These are phyloP conservation scores for Craterocephalus amniculus DNA, from an alignment of 2,797 vertebrate species.

Conservation along the genomic window DNA sequence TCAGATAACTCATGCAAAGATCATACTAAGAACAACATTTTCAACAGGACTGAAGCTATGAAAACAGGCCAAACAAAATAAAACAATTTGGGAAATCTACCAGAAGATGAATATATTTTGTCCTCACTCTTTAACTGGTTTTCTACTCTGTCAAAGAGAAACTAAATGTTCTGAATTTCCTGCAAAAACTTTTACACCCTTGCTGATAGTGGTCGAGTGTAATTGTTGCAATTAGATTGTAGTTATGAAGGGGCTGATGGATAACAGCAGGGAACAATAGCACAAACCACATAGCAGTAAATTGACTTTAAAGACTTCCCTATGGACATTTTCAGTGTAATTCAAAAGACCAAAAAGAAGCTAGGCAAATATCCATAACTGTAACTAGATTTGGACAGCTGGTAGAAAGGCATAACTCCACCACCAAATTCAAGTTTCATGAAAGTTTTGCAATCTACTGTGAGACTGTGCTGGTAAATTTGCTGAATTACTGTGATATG, in stretches of 20 bases:
- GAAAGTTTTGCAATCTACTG: background rate
- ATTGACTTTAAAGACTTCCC: too few relatives aligned
- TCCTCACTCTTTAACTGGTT: background rate
- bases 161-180: background rate
- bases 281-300: background rate
- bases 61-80: background rate
- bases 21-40: background rate
- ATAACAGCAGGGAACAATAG: slow-evolving; percentile 34
- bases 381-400: too few relatives aligned
- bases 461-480: background rate
- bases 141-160: slow-evolving; percentile 4
- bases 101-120: background rate
- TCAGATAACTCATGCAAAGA: slow-evolving; percentile 2
- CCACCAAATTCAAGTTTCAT: background rate
- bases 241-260: slow-evolving; percentile 10
- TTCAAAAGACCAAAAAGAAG: too few relatives aligned
- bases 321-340: too few relatives aligned
- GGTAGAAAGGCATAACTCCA: too few relatives aligned
- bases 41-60: slow-evolving; percentile 2
- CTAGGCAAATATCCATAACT: too few relatives aligned
- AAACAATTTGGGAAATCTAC: slow-evolving; percentile 2
- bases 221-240: slow-evolving; percentile 26
- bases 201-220: background rate
- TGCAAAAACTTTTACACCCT: slow-evolving; percentile 5
- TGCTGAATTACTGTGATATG: background rate